Base-by-base conservation (phyloP, 2,888 invertebrate species). In the Amiota minor region DNA sequence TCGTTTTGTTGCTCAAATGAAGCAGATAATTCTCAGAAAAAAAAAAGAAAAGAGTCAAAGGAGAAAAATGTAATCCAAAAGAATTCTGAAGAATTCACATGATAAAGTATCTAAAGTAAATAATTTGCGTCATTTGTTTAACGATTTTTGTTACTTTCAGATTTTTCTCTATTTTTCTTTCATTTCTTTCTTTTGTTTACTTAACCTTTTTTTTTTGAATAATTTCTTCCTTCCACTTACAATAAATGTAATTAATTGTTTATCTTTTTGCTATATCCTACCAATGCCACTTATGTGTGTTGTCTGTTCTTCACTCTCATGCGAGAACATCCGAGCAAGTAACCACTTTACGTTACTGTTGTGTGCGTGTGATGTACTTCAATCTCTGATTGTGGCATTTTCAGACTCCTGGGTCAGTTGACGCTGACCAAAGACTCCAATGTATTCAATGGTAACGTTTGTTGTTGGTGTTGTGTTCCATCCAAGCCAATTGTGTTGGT, bases 361-460 rank as follows among this genome's bases (percentile, higher is more conserved):
- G 55, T 71, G 67, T 70, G 71, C 59, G 67, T 72, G 71, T 59
- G 70, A 65, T 74, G 70, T 75, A 56, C 18, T 72, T 72, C 64
- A 70, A 75, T 76, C 71, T 67, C 78, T 62, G 55, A 46, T 47
- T 20, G 69, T 64, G 73, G 74, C 70, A 59, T 18, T 65, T 50
- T 47, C 47, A 74, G 71, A 68, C 78, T 80, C 84, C 81, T 82
- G 80, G 88, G 87, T 88, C 88, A 88, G 84, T 88, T 88, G 72
- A 88, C 87, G 79, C 88, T 88, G 79, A 88, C 88, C 85, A 88
- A 79, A 64, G 87, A 88, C 78, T 88, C 87, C 76, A 84, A 80
- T 68, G 77, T 78, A 79, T 76, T 68, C 53, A 68, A 20, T 8
- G 20, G 47, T 53, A 68, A 35, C 1, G 53, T 12, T 10, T 68